Conservation (phyloP, 1,140 invertebrate species). For the Agrilus planipennis region DNA sequence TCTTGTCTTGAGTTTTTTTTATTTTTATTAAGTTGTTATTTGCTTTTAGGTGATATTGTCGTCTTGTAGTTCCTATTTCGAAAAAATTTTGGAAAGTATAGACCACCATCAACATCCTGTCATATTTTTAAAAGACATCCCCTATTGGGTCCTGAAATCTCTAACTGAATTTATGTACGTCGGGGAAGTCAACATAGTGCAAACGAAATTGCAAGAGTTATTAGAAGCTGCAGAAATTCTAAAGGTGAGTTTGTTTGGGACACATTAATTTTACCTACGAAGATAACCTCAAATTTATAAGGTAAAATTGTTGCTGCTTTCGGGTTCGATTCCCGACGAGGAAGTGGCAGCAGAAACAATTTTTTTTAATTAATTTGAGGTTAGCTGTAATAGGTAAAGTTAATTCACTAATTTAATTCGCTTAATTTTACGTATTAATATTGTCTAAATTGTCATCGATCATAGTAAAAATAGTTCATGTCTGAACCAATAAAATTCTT, state of each 20-base stretch:
- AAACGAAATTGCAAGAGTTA: conserved; percentile 33
- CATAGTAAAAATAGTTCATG: background rate
- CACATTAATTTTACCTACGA: background rate
- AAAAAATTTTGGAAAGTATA: conserved; percentile 43
- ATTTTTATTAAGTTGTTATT: too few species aligned
- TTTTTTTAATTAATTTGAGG: too few species aligned
- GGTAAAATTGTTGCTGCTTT: too few species aligned
- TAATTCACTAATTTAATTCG: too few species aligned
- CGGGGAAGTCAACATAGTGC: conserved; percentile 40
- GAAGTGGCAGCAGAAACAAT: too few species aligned
- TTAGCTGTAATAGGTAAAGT: too few species aligned
- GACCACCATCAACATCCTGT: conserved; percentile 53
- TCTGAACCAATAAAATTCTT: background rate
- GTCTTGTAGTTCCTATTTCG: conserved; percentile 53
- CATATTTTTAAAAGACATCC: conserved; percentile 49
- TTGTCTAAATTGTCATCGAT: too few species aligned
- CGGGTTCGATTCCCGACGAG: too few species aligned
- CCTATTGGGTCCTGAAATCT: conserved; percentile 39
- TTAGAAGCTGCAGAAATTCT: conserved; percentile 35
- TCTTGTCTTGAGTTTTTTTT: too few species aligned
- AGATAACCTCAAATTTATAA: too few species aligned
- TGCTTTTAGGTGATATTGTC: conserved; percentile 43
- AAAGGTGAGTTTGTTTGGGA: conserved; percentile 25
- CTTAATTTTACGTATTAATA: background rate
- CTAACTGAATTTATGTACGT: conserved; percentile 47